phyloP scores from a whole-genome alignment of 92 coral and sea anemone genomes.

The Porites cylindrica region DNA sequence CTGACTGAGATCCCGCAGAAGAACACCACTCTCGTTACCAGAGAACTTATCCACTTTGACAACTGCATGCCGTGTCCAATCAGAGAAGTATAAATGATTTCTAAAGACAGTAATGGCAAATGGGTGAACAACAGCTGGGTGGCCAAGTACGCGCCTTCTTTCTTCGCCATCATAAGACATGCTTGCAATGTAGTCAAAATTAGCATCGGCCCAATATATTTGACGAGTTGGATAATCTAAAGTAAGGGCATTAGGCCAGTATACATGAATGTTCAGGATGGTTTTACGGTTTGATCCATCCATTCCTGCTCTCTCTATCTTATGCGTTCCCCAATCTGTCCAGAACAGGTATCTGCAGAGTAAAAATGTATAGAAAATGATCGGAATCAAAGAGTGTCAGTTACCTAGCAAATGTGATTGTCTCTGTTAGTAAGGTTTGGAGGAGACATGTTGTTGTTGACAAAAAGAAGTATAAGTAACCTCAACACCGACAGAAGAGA shows the following conservation, averaged over 20 bases:
- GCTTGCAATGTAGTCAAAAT: constrained; percentile 68
- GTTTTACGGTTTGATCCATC: constrained; percentile 80
- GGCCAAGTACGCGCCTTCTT: constrained; percentile 65
- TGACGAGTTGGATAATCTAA: constrained; percentile 84
- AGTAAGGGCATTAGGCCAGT: constrained; percentile 91
- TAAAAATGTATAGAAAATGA: background rate
- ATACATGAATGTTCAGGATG: constrained; percentile 53
- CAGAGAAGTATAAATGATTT: constrained; percentile 81
- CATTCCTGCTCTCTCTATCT: constrained; percentile 92
- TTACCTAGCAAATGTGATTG: background rate
- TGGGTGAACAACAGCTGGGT: constrained; percentile 83
- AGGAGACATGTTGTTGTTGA: too few species aligned
- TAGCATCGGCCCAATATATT: constrained; percentile 94
- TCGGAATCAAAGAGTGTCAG: background rate
- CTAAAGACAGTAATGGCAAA: constrained; percentile 88
- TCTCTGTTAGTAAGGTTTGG: background rate
- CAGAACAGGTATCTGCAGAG: constrained; percentile 84
- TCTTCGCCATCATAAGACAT: constrained; percentile 80
- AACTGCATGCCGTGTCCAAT: constrained; percentile 86
- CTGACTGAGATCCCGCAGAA: constrained; percentile 58
- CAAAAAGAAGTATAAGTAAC: too few species aligned
- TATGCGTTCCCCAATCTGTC: constrained; percentile 94
- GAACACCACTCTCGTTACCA: constrained; percentile 61
- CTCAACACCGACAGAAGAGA: too few species aligned
- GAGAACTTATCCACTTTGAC: constrained; percentile 79